phyloP scores from a whole-genome alignment of 2,113 vertebrate genomes.

The Fregetta grallaria region DNA sequence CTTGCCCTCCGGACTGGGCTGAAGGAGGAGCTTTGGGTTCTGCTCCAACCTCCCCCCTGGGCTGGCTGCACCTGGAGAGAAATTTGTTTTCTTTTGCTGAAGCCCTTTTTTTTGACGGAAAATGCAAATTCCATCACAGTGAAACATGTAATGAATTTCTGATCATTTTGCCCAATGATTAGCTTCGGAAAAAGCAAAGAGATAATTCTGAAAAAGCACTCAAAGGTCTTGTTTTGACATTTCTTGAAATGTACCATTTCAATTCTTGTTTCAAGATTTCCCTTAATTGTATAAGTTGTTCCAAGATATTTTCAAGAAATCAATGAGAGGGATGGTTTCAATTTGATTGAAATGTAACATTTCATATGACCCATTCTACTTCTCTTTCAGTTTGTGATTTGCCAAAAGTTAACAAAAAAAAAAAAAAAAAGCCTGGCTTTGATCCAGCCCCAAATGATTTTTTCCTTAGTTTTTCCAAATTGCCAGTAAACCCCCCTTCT shows the following conservation, averaged over 20 bases:
- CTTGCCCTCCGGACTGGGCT: fast-evolving
- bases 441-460: background rate
- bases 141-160: background rate
- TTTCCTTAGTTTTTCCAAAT: background rate
- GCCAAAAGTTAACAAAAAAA: background rate
- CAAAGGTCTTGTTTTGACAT: background rate
- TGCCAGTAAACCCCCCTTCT: background rate
- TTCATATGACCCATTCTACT: background rate
- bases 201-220: background rate
- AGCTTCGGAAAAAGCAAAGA: background rate
- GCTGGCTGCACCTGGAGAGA: background rate
- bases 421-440: background rate
- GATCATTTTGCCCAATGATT: background rate
- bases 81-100: background rate
- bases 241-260: background rate
- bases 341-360: slow-evolving; percentile 4
- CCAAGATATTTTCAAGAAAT: slow-evolving; percentile 41
- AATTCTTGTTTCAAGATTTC: background rate
- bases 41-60: background rate
- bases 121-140: background rate
- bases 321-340: slow-evolving; percentile 33
- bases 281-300: background rate
- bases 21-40: background rate
- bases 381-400: background rate
- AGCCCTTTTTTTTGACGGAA: background rate